Percentiles rank a stretch among this genome's conserved stretches.
phyloP scores from a whole-genome alignment of 1,140 invertebrate species.

The Sipha flava region DNA sequence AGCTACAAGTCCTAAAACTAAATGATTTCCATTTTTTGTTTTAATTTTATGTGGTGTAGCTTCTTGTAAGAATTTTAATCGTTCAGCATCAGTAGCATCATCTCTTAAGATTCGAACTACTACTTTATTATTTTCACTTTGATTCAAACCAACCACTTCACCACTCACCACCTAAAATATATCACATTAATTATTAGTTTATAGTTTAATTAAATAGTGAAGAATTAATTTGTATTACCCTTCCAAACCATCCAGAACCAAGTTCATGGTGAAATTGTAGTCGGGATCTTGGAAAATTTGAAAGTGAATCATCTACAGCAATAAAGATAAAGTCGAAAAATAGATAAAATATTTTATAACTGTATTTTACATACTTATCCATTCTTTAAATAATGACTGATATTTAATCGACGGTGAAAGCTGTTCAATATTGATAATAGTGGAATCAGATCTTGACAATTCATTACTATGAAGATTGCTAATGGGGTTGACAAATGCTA shows the following conservation, averaged over 20 bases:
- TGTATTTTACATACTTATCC: not conserved
- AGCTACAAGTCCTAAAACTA: conserved; percentile 54
- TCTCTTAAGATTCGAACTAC: conserved; percentile 64
- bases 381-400: conserved; percentile 28
- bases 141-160: conserved; percentile 50
- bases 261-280: conserved; percentile 74
- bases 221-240: conserved; percentile 47
- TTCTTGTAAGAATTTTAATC: conserved; percentile 63
- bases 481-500: conserved; percentile 23
- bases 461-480: conserved; percentile 9
- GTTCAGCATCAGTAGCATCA: conserved; percentile 57
- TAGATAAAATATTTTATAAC: not conserved
- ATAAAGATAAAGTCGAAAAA: not conserved
- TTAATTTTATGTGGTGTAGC: conserved; percentile 50
- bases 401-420: conserved; percentile 25
- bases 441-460: conserved; percentile 2
- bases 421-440: conserved; percentile 25
- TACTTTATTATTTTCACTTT: conserved; percentile 41
- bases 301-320: conserved; percentile 7
- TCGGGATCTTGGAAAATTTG: conserved; percentile 64
- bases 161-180: conserved; percentile 62
- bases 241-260: conserved; percentile 79
- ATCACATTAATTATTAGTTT: not conserved
- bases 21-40: conserved; percentile 52
- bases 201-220: not conserved